Base-by-base conservation (phyloP, 1,140 invertebrate species). In the Dreissena rostriformis region DNA sequence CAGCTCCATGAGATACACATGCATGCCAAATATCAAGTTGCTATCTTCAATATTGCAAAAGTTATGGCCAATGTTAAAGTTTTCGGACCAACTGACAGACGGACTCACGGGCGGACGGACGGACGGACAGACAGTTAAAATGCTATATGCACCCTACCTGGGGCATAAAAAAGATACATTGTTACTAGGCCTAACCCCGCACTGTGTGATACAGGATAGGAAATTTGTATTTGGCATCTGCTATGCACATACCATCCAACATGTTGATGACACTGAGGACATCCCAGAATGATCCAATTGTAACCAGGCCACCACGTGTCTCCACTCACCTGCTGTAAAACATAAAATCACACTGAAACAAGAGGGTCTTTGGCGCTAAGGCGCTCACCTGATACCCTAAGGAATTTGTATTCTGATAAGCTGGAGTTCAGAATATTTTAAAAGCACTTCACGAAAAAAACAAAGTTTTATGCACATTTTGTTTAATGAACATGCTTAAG, bases 221-320 rank as follows among this genome's bases (percentile, higher is more conserved):
- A 19, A 39, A 74, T 49, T 29, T 24, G 51, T 73, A 63, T n/a
- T 24, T 51, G 15, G 51, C 22, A 19, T 22, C 28, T 28, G 65
- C 75, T 19, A 19, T 26, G 67, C 17, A 86, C 87, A 87, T 90
- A 94, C 94, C 94, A 95, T 82, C 94, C 94, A 79, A 94, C 84
- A 80, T 94, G 93, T 26, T 84, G 52, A 66, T 91, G 89, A 89
- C 94, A 94, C 6, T 90, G 88, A 28, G 91, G 89, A 88, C 94
- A 95, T 15, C 92, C 85, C 78, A 92, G 92, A 66, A 91, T 89
- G 85, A 92, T 94, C 94, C 94, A 94, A 14, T 88, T 90, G 85
- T 93, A 94, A 15, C 94, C 94, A 82, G 94, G 94, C 91, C 93
- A 95, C 90, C 90, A 91, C 49, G 83, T 86, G 84, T 90, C 85